Percentiles rank a stretch among this genome's conserved stretches.
These are phyloP conservation scores for Chelon labrosus DNA, from an alignment of 2,797 vertebrate species.

Conservation along the genomic window DNA sequence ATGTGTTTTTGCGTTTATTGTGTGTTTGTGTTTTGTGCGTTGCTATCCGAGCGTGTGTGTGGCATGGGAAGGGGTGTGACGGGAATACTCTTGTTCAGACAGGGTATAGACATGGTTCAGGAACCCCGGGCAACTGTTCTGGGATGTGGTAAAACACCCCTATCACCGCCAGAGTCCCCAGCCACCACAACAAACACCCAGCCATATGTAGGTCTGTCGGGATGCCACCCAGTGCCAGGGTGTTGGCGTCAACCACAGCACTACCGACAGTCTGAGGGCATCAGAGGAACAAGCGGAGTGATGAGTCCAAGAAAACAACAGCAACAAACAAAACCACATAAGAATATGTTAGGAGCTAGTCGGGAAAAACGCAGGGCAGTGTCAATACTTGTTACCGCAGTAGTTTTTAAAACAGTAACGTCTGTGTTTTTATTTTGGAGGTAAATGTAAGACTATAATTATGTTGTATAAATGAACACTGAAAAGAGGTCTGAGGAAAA, in stretches of 20 bases:
- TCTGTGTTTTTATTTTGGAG: constrained; percentile 47
- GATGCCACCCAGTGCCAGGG: constrained; percentile 75
- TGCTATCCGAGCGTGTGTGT: constrained; percentile 64
- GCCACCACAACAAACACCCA: constrained; percentile 77
- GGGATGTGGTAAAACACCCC: constrained; percentile 76
- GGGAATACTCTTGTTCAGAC: constrained; percentile 66
- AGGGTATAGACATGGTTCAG: constrained; percentile 59
- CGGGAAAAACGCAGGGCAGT: constrained; percentile 5
- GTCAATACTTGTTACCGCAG: constrained; percentile 24
- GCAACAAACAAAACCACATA: constrained; percentile 45
- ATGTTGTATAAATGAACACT: constrained; percentile 25
- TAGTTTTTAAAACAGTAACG: constrained; percentile 37
- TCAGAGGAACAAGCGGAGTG: constrained; percentile 36
- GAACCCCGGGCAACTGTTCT: constrained; percentile 61
- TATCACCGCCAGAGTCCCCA: constrained; percentile 58
- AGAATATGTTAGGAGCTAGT: constrained; percentile 23
- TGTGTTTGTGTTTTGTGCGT: constrained; percentile 55
- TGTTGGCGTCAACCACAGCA: constrained; percentile 62
- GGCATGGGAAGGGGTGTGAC: constrained; percentile 70
- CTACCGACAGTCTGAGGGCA: constrained; percentile 63
- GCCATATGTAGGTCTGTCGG: constrained; percentile 71
- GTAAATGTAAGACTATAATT: constrained; percentile 47
- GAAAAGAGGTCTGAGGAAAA: not conserved
- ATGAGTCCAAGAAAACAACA: constrained; percentile 49
- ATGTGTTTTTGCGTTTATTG: constrained; percentile 47